Conservation (phyloP, 2,888 invertebrate species). For the Drosophila mimetica region DNA sequence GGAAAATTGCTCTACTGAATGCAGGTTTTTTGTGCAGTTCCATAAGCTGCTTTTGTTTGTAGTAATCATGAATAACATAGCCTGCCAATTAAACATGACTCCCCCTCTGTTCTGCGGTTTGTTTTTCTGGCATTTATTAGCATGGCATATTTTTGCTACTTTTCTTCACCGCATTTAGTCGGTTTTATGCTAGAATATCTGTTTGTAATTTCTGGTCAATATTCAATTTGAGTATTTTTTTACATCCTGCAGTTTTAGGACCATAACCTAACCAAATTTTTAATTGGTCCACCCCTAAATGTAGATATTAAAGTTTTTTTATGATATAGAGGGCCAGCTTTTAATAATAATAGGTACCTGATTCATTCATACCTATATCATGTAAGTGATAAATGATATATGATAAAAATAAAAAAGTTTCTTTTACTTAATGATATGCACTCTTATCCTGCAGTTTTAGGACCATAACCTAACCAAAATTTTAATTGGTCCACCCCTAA, state of each 20-base stretch:
- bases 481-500: too few species aligned
- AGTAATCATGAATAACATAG: not conserved
- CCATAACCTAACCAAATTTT: too few species aligned
- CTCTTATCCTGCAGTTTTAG: not conserved
- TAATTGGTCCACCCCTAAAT: too few species aligned
- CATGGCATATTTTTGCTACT: not conserved
- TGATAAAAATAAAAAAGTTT: too few species aligned
- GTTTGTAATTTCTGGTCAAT: not conserved
- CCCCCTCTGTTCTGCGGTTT: not conserved
- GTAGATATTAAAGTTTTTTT: too few species aligned
- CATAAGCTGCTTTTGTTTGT: not conserved
- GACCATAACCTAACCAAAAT: too few species aligned
- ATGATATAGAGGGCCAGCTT: too few species aligned
- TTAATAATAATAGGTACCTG: too few species aligned
- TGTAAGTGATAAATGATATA: too few species aligned
- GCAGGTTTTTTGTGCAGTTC: not conserved
- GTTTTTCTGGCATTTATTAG: not conserved
- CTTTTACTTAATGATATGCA: too few species aligned
- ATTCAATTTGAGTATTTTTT: too few species aligned
- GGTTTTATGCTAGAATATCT: not conserved
- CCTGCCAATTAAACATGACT: not conserved
- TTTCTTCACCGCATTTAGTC: not conserved
- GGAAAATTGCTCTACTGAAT: conserved; percentile 10
- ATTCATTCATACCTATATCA: too few species aligned
- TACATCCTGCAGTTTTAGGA: not conserved